Conservation (phyloP, 2,888 invertebrate species). For the Euphydryas editha region DNA sequence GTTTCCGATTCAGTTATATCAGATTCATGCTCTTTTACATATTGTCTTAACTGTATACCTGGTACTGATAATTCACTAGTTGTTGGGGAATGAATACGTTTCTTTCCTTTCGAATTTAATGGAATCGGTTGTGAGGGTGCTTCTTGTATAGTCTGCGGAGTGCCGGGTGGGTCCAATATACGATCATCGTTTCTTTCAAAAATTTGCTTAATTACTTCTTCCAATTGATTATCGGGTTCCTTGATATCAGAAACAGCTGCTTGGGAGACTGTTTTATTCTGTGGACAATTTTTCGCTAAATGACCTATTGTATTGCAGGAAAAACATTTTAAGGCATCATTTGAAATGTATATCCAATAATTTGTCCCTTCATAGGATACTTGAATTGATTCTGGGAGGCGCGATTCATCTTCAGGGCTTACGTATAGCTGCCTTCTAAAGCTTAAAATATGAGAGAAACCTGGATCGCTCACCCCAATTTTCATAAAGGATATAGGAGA, state of each 20-base stretch:
- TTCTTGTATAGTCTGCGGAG: background rate
- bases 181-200: background rate
- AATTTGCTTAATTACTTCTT: background rate
- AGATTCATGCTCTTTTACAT: background rate
- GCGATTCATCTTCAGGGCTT: slow-evolving; percentile 25
- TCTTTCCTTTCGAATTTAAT: slow-evolving; percentile 13
- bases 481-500: slow-evolving; percentile 27
- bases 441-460: slow-evolving; percentile 35
- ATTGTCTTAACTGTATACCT: background rate
- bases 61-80: slow-evolving; percentile 10
- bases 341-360: too few relatives aligned
- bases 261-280: slow-evolving; percentile 3
- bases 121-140: background rate
- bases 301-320: slow-evolving; percentile 32
- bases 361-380: slow-evolving; percentile 33
- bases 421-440: slow-evolving; percentile 36
- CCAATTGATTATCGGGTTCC: background rate
- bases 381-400: slow-evolving; percentile 31
- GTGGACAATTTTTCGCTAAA: slow-evolving; percentile 26
- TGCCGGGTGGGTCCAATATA: background rate
- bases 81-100: slow-evolving; percentile 18
- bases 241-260: background rate
- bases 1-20: slow-evolving; percentile 9
- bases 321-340: too few relatives aligned
- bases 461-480: slow-evolving; percentile 27